Percentiles rank a stretch among this genome's conserved stretches.
These are phyloP conservation scores for Andrena fulva DNA, from an alignment of 2,888 invertebrate genomes.

Conservation along the genomic window DNA sequence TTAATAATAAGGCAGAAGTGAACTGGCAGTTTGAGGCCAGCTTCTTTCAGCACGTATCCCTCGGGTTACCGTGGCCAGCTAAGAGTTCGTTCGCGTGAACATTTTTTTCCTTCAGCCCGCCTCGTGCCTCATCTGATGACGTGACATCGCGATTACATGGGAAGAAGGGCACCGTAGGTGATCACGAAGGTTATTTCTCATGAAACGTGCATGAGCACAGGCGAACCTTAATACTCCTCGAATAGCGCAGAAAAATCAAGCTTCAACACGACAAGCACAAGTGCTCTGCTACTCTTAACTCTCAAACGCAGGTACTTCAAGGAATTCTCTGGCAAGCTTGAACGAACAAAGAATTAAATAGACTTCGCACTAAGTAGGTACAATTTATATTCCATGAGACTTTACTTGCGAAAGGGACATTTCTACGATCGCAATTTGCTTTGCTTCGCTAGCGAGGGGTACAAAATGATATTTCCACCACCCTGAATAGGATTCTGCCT, in stretches of 20 bases:
- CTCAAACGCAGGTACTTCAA: too few relatives aligned
- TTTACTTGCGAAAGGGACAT: too few relatives aligned
- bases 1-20: conserved; percentile 69
- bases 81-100: conserved; percentile 71
- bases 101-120: conserved; percentile 68
- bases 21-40: conserved; percentile 74
- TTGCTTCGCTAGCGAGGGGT: not conserved
- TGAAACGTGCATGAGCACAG: conserved; percentile 30
- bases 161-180: conserved; percentile 69
- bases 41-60: conserved; percentile 63
- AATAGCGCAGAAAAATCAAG: conserved; percentile 37
- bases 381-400: too few relatives aligned
- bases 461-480: conserved; percentile 24
- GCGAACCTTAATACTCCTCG: conserved; percentile 12
- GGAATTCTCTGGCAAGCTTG: too few relatives aligned
- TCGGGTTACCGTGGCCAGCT: conserved; percentile 73
- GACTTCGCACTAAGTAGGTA: too few relatives aligned
- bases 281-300: too few relatives aligned
- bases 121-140: conserved; percentile 74
- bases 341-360: too few relatives aligned
- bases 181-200: conserved; percentile 66
- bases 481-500: conserved; percentile 29
- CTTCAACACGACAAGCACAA: conserved; percentile 22
- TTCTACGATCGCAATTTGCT: not conserved
- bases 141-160: conserved; percentile 81